Percentiles rank a stretch among this genome's conserved stretches.
Conservation (phyloP, 1,140 invertebrate genomes). For the Drosophila miranda region DNA sequence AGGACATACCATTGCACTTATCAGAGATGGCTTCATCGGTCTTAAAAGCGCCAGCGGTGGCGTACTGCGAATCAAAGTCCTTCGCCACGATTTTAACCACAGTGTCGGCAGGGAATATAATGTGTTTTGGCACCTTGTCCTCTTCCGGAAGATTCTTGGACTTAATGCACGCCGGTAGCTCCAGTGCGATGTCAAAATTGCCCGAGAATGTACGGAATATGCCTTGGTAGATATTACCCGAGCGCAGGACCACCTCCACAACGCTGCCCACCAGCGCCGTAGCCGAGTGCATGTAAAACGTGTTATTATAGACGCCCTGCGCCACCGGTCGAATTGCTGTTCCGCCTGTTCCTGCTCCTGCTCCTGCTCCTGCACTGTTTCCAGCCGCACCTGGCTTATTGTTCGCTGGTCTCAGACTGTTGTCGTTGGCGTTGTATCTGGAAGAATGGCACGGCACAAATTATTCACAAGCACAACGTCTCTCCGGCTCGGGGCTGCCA, state of each 20-base stretch:
- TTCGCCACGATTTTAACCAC: constrained; percentile 90
- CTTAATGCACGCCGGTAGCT: constrained; percentile 92
- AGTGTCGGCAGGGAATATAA: constrained; percentile 93
- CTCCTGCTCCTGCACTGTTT: constrained; percentile 82
- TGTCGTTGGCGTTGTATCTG: constrained; percentile 74
- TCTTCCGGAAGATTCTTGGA: constrained; percentile 84
- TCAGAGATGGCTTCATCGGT: constrained; percentile 90
- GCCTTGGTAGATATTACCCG: constrained; percentile 92
- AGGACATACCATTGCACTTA: constrained; percentile 85
- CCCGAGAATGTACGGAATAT: constrained; percentile 93
- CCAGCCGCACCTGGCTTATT: constrained; percentile 73
- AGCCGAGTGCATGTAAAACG: constrained; percentile 92
- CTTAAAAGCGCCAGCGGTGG: constrained; percentile 91
- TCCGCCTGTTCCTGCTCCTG: constrained; percentile 54
- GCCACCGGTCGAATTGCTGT: constrained; percentile 83
- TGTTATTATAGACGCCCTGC: constrained; percentile 94
- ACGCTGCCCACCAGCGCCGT: constrained; percentile 91
- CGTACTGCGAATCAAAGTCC: constrained; percentile 94
- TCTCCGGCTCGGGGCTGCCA: background rate
- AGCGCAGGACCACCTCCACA: constrained; percentile 91
- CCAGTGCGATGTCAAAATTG: constrained; percentile 91
- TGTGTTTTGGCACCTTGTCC: constrained; percentile 87
- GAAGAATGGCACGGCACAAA: background rate
- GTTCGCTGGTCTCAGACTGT: constrained; percentile 61
- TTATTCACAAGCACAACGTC: constrained; percentile 2